These are phyloP conservation scores for Lumbricus terrestris DNA, from an alignment of 2,888 invertebrate genomes.

Conservation along the genomic window DNA sequence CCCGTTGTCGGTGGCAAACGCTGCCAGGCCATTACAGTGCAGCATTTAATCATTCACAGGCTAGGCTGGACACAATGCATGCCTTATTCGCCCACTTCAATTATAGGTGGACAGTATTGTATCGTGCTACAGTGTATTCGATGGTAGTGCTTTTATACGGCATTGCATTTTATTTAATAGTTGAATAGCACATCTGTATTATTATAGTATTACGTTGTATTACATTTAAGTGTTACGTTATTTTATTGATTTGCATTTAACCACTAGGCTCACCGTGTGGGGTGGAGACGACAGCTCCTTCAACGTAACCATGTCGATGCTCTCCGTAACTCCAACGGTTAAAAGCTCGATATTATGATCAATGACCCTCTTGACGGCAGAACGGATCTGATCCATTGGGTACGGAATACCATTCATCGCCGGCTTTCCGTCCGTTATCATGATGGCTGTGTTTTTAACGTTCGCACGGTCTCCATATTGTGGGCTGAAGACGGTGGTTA, in stretches of 20 bases:
- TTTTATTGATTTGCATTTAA: background rate
- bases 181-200: background rate
- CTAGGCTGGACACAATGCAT: too few species aligned
- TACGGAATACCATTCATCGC: too few species aligned
- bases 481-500: background rate
- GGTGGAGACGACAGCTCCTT: constrained; percentile 22
- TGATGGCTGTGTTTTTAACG: background rate
- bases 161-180: background rate
- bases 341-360: background rate
- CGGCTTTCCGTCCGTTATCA: background rate
- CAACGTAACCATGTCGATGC: constrained; percentile 19
- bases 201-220: too few species aligned
- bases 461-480: background rate
- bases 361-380: background rate
- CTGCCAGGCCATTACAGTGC: too few species aligned
- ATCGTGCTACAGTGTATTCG: background rate
- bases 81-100: too few species aligned
- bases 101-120: too few species aligned
- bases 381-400: background rate
- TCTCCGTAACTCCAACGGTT: constrained; percentile 21
- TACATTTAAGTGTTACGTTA: background rate
- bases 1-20: too few species aligned
- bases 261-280: background rate
- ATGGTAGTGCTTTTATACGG: background rate
- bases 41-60: too few species aligned